phyloP scores from a whole-genome alignment of 2,797 vertebrate genomes.

The Fringilla coelebs region DNA sequence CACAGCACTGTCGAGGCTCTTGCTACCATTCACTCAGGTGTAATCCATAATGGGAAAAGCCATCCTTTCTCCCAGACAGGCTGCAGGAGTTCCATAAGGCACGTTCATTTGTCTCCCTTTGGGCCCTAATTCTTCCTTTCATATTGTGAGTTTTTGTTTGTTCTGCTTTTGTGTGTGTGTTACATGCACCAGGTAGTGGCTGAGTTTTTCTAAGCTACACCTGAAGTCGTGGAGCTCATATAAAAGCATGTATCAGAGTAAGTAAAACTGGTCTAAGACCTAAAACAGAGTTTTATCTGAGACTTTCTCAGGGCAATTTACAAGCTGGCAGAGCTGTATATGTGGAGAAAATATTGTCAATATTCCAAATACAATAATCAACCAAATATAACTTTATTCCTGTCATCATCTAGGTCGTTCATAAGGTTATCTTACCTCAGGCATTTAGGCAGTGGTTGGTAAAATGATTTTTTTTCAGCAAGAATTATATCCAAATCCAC shows the following conservation, averaged over 20 bases:
- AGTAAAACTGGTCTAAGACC: neutral
- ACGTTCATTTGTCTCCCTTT: neutral
- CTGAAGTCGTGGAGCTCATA: neutral
- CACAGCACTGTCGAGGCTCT: neutral
- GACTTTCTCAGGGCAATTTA: neutral
- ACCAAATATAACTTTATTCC: neutral
- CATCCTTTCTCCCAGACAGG: neutral
- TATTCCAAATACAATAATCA: neutral
- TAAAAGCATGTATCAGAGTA: neutral
- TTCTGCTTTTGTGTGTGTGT: neutral
- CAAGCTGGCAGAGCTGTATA: neutral
- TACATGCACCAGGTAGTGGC: neutral
- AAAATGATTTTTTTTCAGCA: neutral
- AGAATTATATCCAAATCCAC: neutral
- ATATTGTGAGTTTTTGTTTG: neutral
- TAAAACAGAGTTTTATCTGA: neutral
- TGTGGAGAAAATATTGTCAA: neutral
- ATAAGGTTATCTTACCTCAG: neutral
- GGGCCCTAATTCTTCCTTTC: neutral
- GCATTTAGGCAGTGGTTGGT: neutral
- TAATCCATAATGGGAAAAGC: neutral
- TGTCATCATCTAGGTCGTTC: neutral
- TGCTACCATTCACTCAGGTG: neutral
- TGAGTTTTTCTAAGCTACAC: neutral
- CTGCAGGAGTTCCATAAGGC: neutral